Percentiles rank a stretch among this genome's conserved stretches.
phyloP scores from a whole-genome alignment of 2,797 vertebrate genomes.

The Danio albolineatus region DNA sequence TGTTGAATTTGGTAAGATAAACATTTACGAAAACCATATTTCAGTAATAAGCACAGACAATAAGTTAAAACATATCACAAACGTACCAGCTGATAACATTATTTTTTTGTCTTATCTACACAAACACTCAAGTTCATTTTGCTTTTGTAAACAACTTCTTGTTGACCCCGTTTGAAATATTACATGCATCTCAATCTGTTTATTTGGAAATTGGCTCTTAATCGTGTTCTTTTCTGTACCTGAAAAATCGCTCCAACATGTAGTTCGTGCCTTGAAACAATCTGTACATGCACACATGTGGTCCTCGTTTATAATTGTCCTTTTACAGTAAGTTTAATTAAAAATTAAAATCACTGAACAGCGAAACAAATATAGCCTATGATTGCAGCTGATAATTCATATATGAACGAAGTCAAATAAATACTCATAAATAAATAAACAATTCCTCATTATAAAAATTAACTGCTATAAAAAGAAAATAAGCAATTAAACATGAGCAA shows the following conservation, averaged over 20 bases:
- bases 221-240: conserved; percentile 63
- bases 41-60: conserved; percentile 98
- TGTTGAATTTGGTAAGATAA: conserved; percentile 92
- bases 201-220: conserved; percentile 61
- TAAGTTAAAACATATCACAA: conserved; percentile 98
- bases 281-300: conserved; percentile 70
- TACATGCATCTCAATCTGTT: conserved; percentile 86
- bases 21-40: conserved; percentile 94
- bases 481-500: conserved; percentile 32
- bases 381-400: conserved; percentile 15
- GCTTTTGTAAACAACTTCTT: conserved; percentile 79
- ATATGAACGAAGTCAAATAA: conserved; percentile 71
- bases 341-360: conserved; percentile 31
- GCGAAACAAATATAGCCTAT: conserved; percentile 30
- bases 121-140: conserved; percentile 80
- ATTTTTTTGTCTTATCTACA: conserved; percentile 93
- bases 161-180: conserved; percentile 78
- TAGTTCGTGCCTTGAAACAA: conserved; percentile 72
- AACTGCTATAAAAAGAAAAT: conserved; percentile 56
- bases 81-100: conserved; percentile 95
- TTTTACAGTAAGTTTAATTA: conserved; percentile 17
- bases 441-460: conserved; percentile 56
- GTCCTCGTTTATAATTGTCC: conserved; percentile 55
- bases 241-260: conserved; percentile 62
- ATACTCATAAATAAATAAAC: conserved; percentile 66